A percentile compares a stretch with the other conserved stretches of the same genome.
Evolutionary conservation across 2,113 vertebrate species (phyloP).

Genomic region (Nothocercus nigrocapillus): DNA sequence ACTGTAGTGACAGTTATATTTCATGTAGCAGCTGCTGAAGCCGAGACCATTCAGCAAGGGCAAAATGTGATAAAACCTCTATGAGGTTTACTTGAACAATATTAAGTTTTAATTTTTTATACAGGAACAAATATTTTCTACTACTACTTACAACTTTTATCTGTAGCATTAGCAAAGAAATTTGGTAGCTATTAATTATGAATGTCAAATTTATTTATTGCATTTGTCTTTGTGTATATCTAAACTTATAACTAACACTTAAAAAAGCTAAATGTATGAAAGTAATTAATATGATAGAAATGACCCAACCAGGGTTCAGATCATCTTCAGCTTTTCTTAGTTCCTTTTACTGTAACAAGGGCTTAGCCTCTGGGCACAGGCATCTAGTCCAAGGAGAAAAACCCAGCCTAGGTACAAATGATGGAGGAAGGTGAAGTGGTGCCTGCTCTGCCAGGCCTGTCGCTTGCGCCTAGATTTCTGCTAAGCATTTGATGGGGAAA

Average conservation of each 20-base stretch:
- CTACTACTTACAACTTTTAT: slow-evolving; percentile 45
- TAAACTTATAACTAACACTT: neutral
- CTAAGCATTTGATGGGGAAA: neutral
- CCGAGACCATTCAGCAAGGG: slow-evolving; percentile 71
- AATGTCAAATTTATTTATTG: neutral
- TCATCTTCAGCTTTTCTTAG: neutral
- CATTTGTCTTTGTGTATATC: neutral
- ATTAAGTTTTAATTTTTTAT: slow-evolving; percentile 76
- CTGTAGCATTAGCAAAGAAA: slow-evolving; percentile 18
- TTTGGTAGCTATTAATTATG: neutral
- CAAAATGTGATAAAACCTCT: slow-evolving; percentile 76
- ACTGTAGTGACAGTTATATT: slow-evolving; percentile 73
- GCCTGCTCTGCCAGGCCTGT: neutral
- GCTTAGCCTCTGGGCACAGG: neutral
- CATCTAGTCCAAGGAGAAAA: neutral
- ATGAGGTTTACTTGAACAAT: slow-evolving; percentile 67
- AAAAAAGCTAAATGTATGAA: neutral
- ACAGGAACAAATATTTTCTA: slow-evolving; percentile 46
- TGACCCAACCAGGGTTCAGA: neutral
- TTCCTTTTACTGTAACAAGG: neutral
- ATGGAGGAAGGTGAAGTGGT: neutral
- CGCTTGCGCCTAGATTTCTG: slow-evolving; percentile 18
- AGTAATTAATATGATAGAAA: neutral
- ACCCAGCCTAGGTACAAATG: neutral
- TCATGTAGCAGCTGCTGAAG: slow-evolving; percentile 80